Evolutionary conservation across 2,797 vertebrate species (phyloP), one percentile per base, ranked within the genome.

Genomic region (Clarias platycephalus): DNA sequence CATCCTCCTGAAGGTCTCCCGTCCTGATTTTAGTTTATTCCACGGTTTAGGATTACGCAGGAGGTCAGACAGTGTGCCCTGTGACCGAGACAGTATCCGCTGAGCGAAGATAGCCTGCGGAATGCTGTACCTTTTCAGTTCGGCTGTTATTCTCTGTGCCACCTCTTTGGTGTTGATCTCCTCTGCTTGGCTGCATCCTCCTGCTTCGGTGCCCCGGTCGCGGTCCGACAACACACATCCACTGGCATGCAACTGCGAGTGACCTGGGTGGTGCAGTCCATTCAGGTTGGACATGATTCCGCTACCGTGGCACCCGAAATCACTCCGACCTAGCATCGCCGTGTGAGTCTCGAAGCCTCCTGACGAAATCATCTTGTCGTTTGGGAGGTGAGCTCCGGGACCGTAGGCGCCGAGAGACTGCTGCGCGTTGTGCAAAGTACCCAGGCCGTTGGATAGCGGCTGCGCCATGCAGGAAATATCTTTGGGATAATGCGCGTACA

Each of bases 131-230:
- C 97, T 96, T 91, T 99, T 99, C 88, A 99, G 96, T 95, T 99
- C 98, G 37, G 97, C 97, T 0, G 97, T 98, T 94, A 99, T 98
- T 89, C 97, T 87, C 92, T 99, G 97, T 68, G 98, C 97, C 93
- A 99, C 98, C 92, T 99, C 98, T 90, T 98, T 98, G 86, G 98
- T 99, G 96, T 99, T 97, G 94, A 99, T 99, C 89, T 99, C 98
- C 92, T 98, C 97, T 83, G 96, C 96, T 91, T 97, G 97, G 8
- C 96, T 96, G 8, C 95, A 95, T 85, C 94, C 94, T 5, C 93
- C 93, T 80, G 95, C 94, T 83, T 97, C 96, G 10, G 94, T 94
- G 3, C 93, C 94, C 66, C 97, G 92, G 83, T 97, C 96, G 90
- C 96, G 92, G 37, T 98, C 97, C 58, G 96, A 96, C 87, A 97